These are phyloP conservation scores for Epizoanthus rinbou DNA, from an alignment of 92 coral and sea anemone genomes.

Conservation along the genomic window DNA sequence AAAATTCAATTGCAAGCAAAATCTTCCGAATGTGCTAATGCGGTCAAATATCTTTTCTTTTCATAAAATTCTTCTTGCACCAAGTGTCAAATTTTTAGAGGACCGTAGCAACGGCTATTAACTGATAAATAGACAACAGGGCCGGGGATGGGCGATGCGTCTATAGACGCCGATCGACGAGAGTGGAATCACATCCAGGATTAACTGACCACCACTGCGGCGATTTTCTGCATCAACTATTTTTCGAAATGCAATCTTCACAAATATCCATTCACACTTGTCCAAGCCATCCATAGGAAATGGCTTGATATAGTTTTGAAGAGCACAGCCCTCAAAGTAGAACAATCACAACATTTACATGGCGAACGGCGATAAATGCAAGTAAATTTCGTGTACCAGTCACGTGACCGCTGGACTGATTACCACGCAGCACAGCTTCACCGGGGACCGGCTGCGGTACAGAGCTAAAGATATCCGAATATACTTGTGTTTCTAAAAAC, in stretches of 20 bases:
- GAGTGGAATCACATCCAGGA: neutral
- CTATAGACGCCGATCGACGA: too few species aligned
- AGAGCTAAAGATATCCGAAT: too few species aligned
- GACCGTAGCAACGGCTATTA: constrained; percentile 81
- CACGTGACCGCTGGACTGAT: too few species aligned
- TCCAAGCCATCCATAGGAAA: constrained; percentile 7
- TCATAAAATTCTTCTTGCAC: constrained; percentile 71
- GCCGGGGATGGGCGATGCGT: neutral
- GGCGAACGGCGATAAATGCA: neutral
- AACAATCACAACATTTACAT: constrained; percentile 31
- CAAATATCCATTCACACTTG: neutral
- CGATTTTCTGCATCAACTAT: neutral
- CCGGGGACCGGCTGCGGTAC: too few species aligned
- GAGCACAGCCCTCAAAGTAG: constrained; percentile 1
- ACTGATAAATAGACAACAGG: neutral
- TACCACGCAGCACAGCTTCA: too few species aligned
- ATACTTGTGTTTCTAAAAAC: too few species aligned
- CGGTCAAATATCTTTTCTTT: constrained; percentile 74
- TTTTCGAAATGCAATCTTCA: neutral
- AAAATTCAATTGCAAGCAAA: constrained; percentile 54
- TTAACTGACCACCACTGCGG: neutral
- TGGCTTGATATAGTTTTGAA: neutral
- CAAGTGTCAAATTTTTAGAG: constrained; percentile 62
- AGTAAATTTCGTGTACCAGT: too few species aligned
- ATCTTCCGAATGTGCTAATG: constrained; percentile 65